These are phyloP conservation scores for Temnothorax nylanderi DNA, from an alignment of 1,140 invertebrate species.

Conservation along the genomic window DNA sequence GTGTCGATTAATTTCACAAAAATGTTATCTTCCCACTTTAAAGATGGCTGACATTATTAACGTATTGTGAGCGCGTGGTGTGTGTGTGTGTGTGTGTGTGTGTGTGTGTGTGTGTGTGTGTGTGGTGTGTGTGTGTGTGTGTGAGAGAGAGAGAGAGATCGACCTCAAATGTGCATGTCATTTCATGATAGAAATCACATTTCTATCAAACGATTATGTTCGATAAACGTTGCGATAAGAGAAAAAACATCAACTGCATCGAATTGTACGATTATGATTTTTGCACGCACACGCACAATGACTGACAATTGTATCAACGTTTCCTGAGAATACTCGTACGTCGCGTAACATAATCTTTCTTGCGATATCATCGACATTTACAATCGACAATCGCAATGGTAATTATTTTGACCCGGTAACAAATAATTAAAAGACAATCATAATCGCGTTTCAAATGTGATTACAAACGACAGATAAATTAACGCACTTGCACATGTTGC, in stretches of 20 bases:
- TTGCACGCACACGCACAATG: background rate
- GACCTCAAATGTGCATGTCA: background rate
- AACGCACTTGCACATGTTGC: conserved; percentile 31
- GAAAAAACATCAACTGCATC: background rate
- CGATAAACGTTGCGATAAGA: background rate
- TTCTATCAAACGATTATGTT: background rate
- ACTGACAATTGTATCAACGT: background rate
- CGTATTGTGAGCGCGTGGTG: too few species aligned
- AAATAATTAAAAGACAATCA: background rate
- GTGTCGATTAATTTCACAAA: background rate
- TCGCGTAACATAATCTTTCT: background rate
- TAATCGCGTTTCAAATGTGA: background rate
- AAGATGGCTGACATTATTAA: too few species aligned
- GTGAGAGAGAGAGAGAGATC: background rate
- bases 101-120: too few species aligned
- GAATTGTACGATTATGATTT: background rate
- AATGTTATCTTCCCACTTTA: too few species aligned
- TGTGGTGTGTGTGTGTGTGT: too few species aligned
- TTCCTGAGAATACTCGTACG: background rate
- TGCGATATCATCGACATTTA: background rate
- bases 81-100: too few species aligned
- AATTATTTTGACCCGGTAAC: background rate
- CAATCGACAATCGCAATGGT: background rate
- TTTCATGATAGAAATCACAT: background rate
- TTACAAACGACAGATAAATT: conserved; percentile 43